Conservation (phyloP, 2,797 vertebrate species). For the Serranus cabrilla region DNA sequence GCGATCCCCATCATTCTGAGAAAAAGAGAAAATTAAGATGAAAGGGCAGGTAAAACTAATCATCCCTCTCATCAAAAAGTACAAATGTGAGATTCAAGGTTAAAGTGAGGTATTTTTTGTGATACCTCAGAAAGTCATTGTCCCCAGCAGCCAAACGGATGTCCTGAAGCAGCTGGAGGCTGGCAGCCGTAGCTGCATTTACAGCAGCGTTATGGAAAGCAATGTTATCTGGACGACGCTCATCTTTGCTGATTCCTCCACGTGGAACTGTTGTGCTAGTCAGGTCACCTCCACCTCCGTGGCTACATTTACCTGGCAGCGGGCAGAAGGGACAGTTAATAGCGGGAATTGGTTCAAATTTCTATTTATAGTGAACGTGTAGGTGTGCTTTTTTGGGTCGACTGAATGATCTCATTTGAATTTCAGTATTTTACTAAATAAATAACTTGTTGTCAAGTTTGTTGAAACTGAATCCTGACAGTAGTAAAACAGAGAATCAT, state of each 20-base stretch:
- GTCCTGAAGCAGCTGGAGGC: constrained; percentile 78
- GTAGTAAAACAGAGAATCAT: too few relatives aligned
- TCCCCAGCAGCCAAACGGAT: constrained; percentile 76
- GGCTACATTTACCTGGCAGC: constrained; percentile 85
- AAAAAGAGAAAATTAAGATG: background rate
- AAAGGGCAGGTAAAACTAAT: background rate
- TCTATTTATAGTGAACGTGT: background rate
- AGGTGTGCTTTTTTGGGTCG: background rate
- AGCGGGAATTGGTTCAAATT: background rate
- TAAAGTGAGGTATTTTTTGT: background rate
- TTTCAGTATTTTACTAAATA: too few relatives aligned
- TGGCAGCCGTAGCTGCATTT: constrained; percentile 65
- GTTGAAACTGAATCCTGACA: too few relatives aligned
- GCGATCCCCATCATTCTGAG: constrained; percentile 84
- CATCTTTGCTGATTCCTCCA: constrained; percentile 85
- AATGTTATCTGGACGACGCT: constrained; percentile 63
- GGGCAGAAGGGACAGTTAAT: background rate
- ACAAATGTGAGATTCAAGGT: background rate
- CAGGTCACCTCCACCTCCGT: constrained; percentile 80
- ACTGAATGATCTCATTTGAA: background rate
- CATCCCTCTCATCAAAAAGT: background rate
- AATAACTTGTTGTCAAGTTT: too few relatives aligned
- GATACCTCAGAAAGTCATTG: constrained; percentile 77
- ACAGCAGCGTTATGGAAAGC: constrained; percentile 76
- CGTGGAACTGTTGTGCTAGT: constrained; percentile 68